Base-by-base conservation (phyloP, 2,888 invertebrate genomes). In the Palloptera scutellata region DNA sequence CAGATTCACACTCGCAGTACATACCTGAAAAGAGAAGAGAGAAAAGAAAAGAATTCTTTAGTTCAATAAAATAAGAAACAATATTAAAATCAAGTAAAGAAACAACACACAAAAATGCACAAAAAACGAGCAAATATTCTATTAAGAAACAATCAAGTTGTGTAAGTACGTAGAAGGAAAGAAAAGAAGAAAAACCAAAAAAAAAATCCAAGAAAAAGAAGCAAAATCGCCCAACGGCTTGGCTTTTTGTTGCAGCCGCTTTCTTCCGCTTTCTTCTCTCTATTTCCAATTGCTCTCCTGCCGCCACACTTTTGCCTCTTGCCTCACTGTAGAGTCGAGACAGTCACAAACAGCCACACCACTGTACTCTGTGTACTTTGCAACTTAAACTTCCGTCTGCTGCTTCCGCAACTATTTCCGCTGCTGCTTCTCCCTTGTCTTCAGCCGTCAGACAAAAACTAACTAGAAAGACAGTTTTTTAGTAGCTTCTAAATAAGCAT, bases 21-120 rank as follows among this genome's bases (percentile, higher is more conserved):
- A 48, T 68, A 65, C 68, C 65, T 65, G 68, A 58, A 68, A 65
- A 52, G 45, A 61, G 40, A 64, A 43, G 51, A 65, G 45, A 53
- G 45, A 65, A 11, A 61, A 10, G 54, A 40, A 13, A 45, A 42
- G 45, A 52, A 42, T 53, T 48, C 41, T 57, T 57, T 41, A 61
- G 54, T 61, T 53, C 15, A 12, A 60, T 41, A 48, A 60, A 12
- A 12, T 4, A 66, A 42, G 59, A 60, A 59, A 65, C 52, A 42
- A 8, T 41, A 60, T 41, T 53, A 65, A 65, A 60, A 19, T 45
- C 3, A 60, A 65, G 59, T 48, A 54, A 52, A 30, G 15, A 45
- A 19, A 42, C 41, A 41, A 51, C 17, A n/a, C 15, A 43, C 6
- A 51, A 30, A 43, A 8, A 2, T 11, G n/a, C 11, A 43, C 19